Conservation (phyloP, 1,140 invertebrate species). For the Trissolcus basalis region DNA sequence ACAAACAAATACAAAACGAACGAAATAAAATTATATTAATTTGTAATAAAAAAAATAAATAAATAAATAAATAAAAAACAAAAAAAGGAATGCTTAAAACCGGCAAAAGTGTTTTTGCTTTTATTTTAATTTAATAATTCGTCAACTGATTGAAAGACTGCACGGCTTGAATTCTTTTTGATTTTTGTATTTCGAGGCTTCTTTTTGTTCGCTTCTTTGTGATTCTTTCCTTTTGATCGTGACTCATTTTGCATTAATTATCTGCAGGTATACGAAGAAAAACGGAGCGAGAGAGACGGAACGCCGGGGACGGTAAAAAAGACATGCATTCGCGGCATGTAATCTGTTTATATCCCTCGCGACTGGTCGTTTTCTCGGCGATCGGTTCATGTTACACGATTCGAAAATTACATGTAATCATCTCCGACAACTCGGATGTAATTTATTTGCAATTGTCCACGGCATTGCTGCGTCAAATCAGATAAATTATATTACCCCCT, state of each 20-base stretch:
- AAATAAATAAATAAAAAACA: too few species aligned
- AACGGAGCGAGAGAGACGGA: slow-evolving; percentile 38
- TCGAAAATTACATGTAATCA: slow-evolving; percentile 59
- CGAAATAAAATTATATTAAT: too few species aligned
- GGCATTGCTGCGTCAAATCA: slow-evolving; percentile 36
- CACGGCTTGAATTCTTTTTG: neutral
- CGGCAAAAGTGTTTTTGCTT: too few species aligned
- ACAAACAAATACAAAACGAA: too few species aligned
- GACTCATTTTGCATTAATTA: slow-evolving; percentile 63
- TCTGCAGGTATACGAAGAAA: slow-evolving; percentile 58
- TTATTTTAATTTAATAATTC: too few species aligned
- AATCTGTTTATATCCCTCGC: slow-evolving; percentile 66
- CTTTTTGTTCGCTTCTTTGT: slow-evolving; percentile 23
- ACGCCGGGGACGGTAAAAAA: slow-evolving; percentile 54
- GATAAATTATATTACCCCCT: slow-evolving; percentile 21
- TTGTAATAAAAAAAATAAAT: too few species aligned
- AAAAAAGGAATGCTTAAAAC: too few species aligned
- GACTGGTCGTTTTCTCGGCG: slow-evolving; percentile 57
- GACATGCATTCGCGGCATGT: slow-evolving; percentile 63
- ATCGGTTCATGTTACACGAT: slow-evolving; percentile 63
- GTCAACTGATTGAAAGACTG: too few species aligned
- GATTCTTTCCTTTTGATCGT: slow-evolving; percentile 49
- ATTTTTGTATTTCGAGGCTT: slow-evolving; percentile 23
- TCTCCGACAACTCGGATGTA: slow-evolving; percentile 49
- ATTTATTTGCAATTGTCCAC: slow-evolving; percentile 54